Evolutionary conservation across 1,140 invertebrate genomes (phyloP), one percentile per base, ranked within the genome.

Genomic region (Zaprionus davidi): DNA sequence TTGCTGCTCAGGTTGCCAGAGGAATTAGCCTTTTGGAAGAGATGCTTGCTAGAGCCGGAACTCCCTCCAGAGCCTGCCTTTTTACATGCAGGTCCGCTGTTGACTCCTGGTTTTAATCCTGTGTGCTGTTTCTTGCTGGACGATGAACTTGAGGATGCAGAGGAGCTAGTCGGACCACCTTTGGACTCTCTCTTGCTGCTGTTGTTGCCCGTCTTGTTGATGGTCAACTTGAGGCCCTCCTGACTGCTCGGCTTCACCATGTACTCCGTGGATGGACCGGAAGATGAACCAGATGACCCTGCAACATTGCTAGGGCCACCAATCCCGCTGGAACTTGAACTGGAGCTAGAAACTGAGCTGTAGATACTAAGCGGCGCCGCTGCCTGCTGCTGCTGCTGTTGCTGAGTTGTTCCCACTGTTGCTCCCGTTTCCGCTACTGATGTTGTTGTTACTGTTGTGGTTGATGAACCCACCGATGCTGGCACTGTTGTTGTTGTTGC

Each of bases 211-310:
- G 97, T 97, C 93, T 98, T 98, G 83, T 97, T 98, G 7, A 98
- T 97, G 0, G 97, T 98, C 58, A 98, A 95, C 92, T 98, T 98
- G 93, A 98, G 96, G 1, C 97, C 97, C 82, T 97, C 97, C 55
- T 81, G 86, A 68, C 96, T 97, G 38, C 95, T 85, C 51, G 82
- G 79, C 60, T 82, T 85, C 28, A 85, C 82, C 82, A 97, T 97
- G 79, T 98, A 98, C 79, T 98, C 97, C 1, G 91, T 78, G 53
- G 76, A 78, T 15, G 22, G 57, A 41, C 55, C 55, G 13, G 46
- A 24, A 49, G 76, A 78, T 15, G 22, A 55, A 41, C 55, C 55
- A 24, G 46, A 24, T 63, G 49, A 20, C 6, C 41, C 41, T 44
- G 7, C n/a, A 51, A 1, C 12, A 51, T 0, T 22, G 20, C 46